Conservation (phyloP, 2,797 vertebrate genomes). For the Buphagus erythrorhynchus region DNA sequence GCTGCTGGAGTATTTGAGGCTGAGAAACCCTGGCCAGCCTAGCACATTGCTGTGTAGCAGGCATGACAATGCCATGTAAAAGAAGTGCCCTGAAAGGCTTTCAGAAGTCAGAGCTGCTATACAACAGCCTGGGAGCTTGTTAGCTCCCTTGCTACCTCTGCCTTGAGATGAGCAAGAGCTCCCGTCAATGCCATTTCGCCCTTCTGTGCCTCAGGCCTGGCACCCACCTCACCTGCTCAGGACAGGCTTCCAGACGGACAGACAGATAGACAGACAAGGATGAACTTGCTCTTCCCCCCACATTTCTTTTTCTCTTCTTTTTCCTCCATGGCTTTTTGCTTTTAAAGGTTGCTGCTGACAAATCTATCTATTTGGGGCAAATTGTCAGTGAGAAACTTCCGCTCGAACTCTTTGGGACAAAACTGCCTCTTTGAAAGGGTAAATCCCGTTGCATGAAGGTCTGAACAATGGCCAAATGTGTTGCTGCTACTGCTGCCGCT, state of each 20-base stretch:
- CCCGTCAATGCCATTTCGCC: background rate
- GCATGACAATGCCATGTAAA: constrained; percentile 63
- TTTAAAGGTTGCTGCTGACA: constrained; percentile 93
- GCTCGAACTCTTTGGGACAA: constrained; percentile 99
- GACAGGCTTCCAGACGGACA: background rate
- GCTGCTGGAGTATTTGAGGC: background rate
- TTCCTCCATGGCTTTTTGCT: constrained; percentile 80
- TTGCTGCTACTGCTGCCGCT: constrained; percentile 90
- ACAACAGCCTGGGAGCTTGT: constrained; percentile 56
- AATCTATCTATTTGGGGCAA: constrained; percentile 99
- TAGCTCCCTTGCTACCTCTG: constrained; percentile 67
- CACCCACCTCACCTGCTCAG: background rate
- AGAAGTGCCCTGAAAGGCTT: constrained; percentile 49
- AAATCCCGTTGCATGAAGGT: constrained; percentile 98
- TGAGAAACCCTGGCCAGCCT: background rate
- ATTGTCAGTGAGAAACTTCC: constrained; percentile 99
- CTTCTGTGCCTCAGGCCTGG: background rate
- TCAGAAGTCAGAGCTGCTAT: constrained; percentile 68
- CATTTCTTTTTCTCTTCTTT: constrained; percentile 53
- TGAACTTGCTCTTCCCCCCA: constrained; percentile 31
- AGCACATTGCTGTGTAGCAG: constrained; percentile 5
- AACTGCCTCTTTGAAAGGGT: constrained; percentile 99
- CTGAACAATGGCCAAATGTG: constrained; percentile 98
- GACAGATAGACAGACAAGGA: background rate
- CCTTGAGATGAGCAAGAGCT: constrained; percentile 59